Conservation (phyloP, 2,797 vertebrate species). For the Coendou prehensilis region DNA sequence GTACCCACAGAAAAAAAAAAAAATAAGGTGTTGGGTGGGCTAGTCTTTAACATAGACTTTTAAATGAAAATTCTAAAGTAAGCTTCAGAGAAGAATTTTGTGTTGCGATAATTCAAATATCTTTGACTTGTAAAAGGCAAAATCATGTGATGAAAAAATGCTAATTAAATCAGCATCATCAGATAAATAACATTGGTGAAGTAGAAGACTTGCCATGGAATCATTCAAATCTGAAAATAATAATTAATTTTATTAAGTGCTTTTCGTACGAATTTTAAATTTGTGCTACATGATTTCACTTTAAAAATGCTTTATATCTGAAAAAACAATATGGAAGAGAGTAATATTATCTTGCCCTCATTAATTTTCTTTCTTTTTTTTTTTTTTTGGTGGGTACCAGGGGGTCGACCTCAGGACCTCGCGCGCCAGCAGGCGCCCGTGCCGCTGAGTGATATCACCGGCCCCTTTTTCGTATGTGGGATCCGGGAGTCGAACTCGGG, state of each 20-base stretch:
- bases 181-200: slow-evolving; percentile 13
- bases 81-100: background rate
- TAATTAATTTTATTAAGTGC: background rate
- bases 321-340: slow-evolving; percentile 20
- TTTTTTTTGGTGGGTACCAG: too few relatives aligned
- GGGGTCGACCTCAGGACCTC: too few relatives aligned
- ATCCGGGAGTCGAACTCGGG: too few relatives aligned
- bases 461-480: too few relatives aligned
- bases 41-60: background rate
- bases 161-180: background rate
- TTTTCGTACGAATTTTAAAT: background rate
- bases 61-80: background rate
- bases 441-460: too few relatives aligned
- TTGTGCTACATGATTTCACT: background rate
- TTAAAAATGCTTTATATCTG: slow-evolving; percentile 43
- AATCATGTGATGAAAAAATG: background rate
- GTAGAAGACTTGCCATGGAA: background rate
- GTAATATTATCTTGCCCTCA: background rate
- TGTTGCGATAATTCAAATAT: background rate
- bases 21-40: background rate
- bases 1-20: too few relatives aligned
- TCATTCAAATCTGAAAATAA: background rate
- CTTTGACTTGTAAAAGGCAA: background rate
- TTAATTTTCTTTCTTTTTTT: too few relatives aligned
- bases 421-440: too few relatives aligned